Evolutionary conservation across 2,888 invertebrate species (phyloP).

Genomic region (Netelia melanura): DNA sequence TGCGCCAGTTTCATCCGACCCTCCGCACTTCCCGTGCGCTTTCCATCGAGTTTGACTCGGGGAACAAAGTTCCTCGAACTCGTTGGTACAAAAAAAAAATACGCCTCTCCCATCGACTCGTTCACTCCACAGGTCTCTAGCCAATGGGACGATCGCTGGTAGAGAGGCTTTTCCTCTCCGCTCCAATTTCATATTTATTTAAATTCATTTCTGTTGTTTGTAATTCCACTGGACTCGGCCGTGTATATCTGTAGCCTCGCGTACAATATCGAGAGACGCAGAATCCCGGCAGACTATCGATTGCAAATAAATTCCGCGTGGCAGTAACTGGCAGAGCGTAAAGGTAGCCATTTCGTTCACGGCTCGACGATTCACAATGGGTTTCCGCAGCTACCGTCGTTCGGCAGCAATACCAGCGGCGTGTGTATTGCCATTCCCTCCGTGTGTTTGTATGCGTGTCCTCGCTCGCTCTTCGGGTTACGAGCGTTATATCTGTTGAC

Average conservation of each 20-base stretch:
- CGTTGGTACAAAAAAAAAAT: neutral
- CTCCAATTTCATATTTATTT: neutral
- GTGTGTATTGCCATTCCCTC: slow-evolving; percentile 51
- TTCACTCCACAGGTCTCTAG: neutral
- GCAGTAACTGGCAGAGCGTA: slow-evolving; percentile 76
- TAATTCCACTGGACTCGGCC: neutral
- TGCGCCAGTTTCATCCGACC: slow-evolving; percentile 48
- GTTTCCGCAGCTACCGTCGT: slow-evolving; percentile 73
- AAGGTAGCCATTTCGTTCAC: slow-evolving; percentile 79
- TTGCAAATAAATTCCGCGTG: slow-evolving; percentile 80
- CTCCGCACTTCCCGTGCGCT: neutral
- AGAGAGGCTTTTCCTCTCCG: neutral
- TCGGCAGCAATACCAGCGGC: neutral
- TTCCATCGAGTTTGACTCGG: slow-evolving; percentile 42
- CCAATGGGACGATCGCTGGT: neutral
- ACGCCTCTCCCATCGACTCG: neutral
- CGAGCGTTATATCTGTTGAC: neutral
- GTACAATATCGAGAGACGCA: slow-evolving; percentile 27
- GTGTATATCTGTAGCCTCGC: slow-evolving; percentile 6
- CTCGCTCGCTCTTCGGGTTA: slow-evolving; percentile 5
- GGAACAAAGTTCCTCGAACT: slow-evolving; percentile 39
- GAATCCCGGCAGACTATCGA: slow-evolving; percentile 71
- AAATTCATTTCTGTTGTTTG: neutral
- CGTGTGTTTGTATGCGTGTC: slow-evolving; percentile 5
- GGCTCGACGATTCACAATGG: slow-evolving; percentile 77